These are phyloP conservation scores for Endomychus coccineus DNA, from an alignment of 2,888 invertebrate genomes.

Conservation along the genomic window DNA sequence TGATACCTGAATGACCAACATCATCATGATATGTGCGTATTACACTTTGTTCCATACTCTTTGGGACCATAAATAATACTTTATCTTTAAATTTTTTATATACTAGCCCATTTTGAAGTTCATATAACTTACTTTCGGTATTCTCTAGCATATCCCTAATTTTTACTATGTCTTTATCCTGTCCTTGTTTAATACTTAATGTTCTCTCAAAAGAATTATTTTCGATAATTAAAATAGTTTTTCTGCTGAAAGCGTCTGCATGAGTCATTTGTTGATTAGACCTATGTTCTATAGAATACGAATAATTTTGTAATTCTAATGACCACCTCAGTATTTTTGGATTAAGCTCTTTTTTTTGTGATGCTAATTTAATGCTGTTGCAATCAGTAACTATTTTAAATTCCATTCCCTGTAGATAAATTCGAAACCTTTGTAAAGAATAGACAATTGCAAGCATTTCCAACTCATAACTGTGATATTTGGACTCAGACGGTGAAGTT, in stretches of 20 bases:
- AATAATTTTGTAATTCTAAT: slow-evolving; percentile 23
- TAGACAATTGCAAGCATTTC: slow-evolving; percentile 29
- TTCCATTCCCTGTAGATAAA: slow-evolving; percentile 28
- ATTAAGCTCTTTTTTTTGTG: slow-evolving; percentile 30
- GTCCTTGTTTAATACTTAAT: slow-evolving; percentile 19
- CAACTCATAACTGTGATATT: slow-evolving; percentile 34
- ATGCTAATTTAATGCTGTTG: slow-evolving; percentile 25
- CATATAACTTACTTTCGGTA: slow-evolving; percentile 16
- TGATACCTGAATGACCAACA: slow-evolving; percentile 29
- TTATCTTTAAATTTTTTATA: slow-evolving; percentile 20
- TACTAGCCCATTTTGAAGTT: slow-evolving; percentile 22
- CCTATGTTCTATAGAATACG: slow-evolving; percentile 22
- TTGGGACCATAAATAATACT: slow-evolving; percentile 22
- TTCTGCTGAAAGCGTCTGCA: slow-evolving; percentile 30
- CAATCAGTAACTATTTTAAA: slow-evolving; percentile 32
- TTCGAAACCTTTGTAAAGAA: slow-evolving; percentile 26
- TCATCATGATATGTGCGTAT: slow-evolving; percentile 21
- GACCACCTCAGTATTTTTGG: slow-evolving; percentile 30
- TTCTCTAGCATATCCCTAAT: slow-evolving; percentile 20
- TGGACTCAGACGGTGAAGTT: slow-evolving; percentile 27
- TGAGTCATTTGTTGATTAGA: too few species aligned
- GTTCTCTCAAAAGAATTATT: slow-evolving; percentile 23
- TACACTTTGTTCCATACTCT: slow-evolving; percentile 18
- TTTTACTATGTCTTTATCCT: slow-evolving; percentile 21
- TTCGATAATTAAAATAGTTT: slow-evolving; percentile 23